Evolutionary conservation across 2,888 invertebrate species (phyloP), one percentile per base, ranked within the genome.

Genomic region (Acanthosepion pharaonis): DNA sequence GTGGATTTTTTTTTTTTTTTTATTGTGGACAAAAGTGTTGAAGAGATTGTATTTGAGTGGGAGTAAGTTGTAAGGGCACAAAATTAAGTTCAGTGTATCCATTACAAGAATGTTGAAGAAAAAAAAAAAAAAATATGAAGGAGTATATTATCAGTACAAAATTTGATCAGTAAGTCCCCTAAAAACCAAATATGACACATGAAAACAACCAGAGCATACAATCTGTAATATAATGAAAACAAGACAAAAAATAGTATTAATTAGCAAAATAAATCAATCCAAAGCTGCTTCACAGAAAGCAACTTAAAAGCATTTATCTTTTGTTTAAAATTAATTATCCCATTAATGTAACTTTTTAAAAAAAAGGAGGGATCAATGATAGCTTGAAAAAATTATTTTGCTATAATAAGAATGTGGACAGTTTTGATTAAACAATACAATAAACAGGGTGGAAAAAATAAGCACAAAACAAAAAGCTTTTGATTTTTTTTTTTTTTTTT

Each of bases 391-490:
- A 49, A 51, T 49, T 42, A 49, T 94, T 64, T 53, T 51, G 33
- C 92, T 94, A 51, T 64, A 42, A 92, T 94, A 92, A 92, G 92
- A 93, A 59, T 91, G 91, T 92, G 59, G 93, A 33, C 93, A 93
- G 55, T 48, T 94, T 53, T 33, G 94, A 92, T 28, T 1, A 51
- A 53, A 53, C 48, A 94, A 49, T 53, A 53, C n/a, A 93, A 93
- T 49, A 93, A 33, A 51, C 51, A 49, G 93, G 53, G 49, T 94
- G 20, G 59, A 55, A 94, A 94, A 53, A 59, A 42, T 53, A 59
- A 55, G 94, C 59, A 49, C 78, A 78, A 78, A 78, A 78, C 78
- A 78, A 78, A 78, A 78, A n/a, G 78, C 9, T 78, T 55, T 55
- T 78, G 78, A 78, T 78, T 93, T 53, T 93, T 93, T 94, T 42